phyloP scores from a whole-genome alignment of 2,888 invertebrate genomes.

The Hermaeophaga mercurialis region DNA sequence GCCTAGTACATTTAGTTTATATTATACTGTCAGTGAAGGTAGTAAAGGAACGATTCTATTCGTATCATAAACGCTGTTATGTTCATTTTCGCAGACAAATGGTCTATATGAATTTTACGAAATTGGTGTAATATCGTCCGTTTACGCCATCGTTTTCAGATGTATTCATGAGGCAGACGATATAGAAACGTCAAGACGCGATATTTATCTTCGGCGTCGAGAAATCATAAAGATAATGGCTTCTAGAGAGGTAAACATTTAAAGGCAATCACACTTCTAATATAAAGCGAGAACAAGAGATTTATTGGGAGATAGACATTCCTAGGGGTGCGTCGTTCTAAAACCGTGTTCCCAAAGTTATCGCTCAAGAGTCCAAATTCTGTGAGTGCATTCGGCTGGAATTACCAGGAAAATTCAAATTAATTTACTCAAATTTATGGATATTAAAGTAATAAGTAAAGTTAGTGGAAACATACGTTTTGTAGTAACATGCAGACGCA shows the following conservation, averaged over 20 bases:
- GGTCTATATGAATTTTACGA: conserved; percentile 28
- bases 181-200: conserved; percentile 46
- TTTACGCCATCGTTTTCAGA: conserved; percentile 33
- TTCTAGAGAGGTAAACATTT: conserved; percentile 47
- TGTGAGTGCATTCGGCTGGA: conserved; percentile 12
- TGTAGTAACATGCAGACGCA: no score
- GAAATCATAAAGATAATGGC: conserved; percentile 52
- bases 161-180: conserved; percentile 45
- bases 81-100: conserved; percentile 23
- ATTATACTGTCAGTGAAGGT: conserved; percentile 13
- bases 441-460: no score
- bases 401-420: no score
- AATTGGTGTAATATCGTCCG: conserved; percentile 32
- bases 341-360: conserved; percentile 10
- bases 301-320: conserved; percentile 26
- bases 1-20: conserved; percentile 5
- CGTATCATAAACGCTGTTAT: conserved; percentile 14
- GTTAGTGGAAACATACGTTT: no score
- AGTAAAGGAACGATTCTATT: conserved; percentile 11
- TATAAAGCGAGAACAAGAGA: conserved; percentile 33
- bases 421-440: no score
- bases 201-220: conserved; percentile 50
- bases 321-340: conserved; percentile 3
- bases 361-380: conserved; percentile 12
- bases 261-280: conserved; percentile 48